Evolutionary conservation across 2,113 vertebrate species (phyloP).

Genomic region (Actenoides hombroni): DNA sequence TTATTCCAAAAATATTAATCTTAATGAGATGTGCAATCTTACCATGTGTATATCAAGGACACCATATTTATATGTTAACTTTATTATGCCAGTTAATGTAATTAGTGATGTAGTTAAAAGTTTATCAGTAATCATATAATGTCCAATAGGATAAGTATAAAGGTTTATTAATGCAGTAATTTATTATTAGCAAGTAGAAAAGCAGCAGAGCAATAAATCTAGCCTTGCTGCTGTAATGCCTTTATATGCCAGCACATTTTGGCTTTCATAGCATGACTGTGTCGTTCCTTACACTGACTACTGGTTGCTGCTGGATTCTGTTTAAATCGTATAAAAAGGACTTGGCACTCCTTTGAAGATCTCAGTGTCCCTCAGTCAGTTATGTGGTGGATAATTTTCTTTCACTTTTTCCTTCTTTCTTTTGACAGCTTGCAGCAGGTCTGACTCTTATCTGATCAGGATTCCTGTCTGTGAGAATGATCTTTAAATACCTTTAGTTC

Average conservation of each 20-base stretch:
- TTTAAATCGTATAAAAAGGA: neutral
- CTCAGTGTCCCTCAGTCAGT: neutral
- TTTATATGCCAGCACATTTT: neutral
- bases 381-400: neutral
- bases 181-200: constrained; percentile 37
- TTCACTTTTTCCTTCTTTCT: neutral
- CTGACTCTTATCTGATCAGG: constrained; percentile 26
- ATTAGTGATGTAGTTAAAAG: constrained; percentile 49
- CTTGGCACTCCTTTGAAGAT: neutral
- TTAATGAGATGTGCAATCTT: constrained; percentile 31
- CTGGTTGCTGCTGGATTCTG: neutral
- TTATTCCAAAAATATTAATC: constrained; percentile 43
- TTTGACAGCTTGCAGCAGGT: constrained; percentile 16
- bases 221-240: neutral
- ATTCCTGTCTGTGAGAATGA: constrained; percentile 19
- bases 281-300: neutral
- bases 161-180: constrained; percentile 35
- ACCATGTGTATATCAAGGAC: constrained; percentile 34
- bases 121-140: constrained; percentile 42
- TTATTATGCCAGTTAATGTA: constrained; percentile 49
- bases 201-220: constrained; percentile 32
- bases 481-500: constrained; percentile 50
- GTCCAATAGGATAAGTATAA: constrained; percentile 39
- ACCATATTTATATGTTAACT: constrained; percentile 14
- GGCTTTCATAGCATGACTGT: neutral